Evolutionary conservation across 2,113 vertebrate genomes (phyloP).

Genomic region (human (Homo sapiens)): GRCh38 chrX:31614501-31615000

Average conservation of each 20-base stretch:
- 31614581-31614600: constrained; percentile 56
- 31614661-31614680: constrained; percentile 72
- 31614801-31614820: constrained; percentile 69
- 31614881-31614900: constrained; percentile 60
- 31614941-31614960: constrained; percentile 1
- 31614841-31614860: constrained; percentile 63
- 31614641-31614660: constrained; percentile 65
- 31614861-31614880: constrained; percentile 65
- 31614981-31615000: background rate
- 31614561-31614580: constrained; percentile 64
- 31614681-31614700: constrained; percentile 56
- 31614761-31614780: constrained; percentile 70
- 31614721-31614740: constrained; percentile 74
- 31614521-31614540: constrained; percentile 29
- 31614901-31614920: constrained; percentile 47
- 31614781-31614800: constrained; percentile 75
- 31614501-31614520: constrained; percentile 54
- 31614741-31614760: constrained; percentile 64
- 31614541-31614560: constrained; percentile 58
- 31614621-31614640: constrained; percentile 63
- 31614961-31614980: background rate
- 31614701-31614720: constrained; percentile 73
- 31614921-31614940: constrained; percentile 29
- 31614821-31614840: constrained; percentile 64
- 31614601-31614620: constrained; percentile 65